A percentile compares a stretch with the other conserved stretches of the same genome.
These are phyloP conservation scores for Semicossyphus pulcher DNA, from an alignment of 2,113 vertebrate genomes.

Conservation along the genomic window DNA sequence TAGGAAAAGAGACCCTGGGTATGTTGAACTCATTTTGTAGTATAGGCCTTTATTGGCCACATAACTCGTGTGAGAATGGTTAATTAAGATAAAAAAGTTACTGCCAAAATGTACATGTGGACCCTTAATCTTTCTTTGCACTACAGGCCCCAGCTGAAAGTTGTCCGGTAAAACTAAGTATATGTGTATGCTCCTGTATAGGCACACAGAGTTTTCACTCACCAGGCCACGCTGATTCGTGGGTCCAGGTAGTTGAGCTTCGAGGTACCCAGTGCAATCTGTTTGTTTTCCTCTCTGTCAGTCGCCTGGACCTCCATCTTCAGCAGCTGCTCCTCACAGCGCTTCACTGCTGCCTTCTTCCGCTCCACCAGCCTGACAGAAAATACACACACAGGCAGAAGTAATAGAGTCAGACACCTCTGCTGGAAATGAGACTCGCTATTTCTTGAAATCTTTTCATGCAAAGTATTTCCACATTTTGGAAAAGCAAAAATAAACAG, in stretches of 20 bases:
- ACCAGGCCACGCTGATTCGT: conserved; percentile 78
- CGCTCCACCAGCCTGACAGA: conserved; percentile 69
- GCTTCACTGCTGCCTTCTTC: conserved; percentile 71
- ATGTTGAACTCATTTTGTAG: too few relatives aligned
- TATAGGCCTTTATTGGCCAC: too few relatives aligned
- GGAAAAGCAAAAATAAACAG: not conserved
- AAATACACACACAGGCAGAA: not conserved
- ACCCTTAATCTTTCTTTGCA: too few relatives aligned
- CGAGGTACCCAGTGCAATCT: conserved; percentile 82
- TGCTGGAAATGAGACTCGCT: not conserved
- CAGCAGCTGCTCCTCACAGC: conserved; percentile 78
- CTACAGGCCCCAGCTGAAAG: too few relatives aligned
- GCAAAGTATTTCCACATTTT: not conserved
- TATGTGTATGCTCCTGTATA: not conserved
- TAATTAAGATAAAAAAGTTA: too few relatives aligned
- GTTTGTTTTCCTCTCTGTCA: conserved; percentile 83
- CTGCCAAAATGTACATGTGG: not conserved
- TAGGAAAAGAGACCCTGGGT: too few relatives aligned
- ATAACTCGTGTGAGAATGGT: too few relatives aligned
- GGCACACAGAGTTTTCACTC: not conserved
- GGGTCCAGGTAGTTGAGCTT: conserved; percentile 83
- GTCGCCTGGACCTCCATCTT: conserved; percentile 84
- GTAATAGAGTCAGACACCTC: not conserved
- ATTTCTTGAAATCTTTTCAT: not conserved
- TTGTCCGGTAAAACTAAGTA: not conserved